Conservation (phyloP, 2,113 vertebrate genomes). For the Corythaixoides concolor region DNA sequence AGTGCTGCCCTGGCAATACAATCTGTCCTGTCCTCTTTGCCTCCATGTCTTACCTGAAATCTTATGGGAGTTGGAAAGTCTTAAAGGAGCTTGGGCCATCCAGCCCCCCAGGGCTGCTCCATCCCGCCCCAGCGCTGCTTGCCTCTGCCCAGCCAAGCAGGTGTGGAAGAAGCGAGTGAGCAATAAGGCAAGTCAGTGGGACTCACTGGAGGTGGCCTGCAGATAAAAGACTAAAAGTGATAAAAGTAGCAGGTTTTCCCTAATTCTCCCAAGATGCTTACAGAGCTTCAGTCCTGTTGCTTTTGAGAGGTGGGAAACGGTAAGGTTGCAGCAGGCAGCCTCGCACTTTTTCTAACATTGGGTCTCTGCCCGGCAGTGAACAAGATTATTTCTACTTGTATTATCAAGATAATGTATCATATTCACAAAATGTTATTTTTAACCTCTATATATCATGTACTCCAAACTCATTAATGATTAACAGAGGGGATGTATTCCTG, state of each 20-base stretch:
- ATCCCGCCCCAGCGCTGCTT: not conserved
- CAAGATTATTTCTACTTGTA: not conserved
- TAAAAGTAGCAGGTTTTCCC: not conserved
- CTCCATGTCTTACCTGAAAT: not conserved
- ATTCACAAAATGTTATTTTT: not conserved
- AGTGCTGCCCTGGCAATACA: not conserved
- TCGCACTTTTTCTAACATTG: not conserved
- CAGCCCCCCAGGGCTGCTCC: not conserved
- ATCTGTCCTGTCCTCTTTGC: not conserved
- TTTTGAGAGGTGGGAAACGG: not conserved
- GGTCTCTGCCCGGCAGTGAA: not conserved
- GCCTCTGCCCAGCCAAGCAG: not conserved
- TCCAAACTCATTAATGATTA: constrained; percentile 17
- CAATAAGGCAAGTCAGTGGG: not conserved
- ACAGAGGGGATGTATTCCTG: not conserved
- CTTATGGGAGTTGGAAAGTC: not conserved
- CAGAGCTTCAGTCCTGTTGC: accelerated
- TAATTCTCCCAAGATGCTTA: not conserved
- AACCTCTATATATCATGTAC: not conserved
- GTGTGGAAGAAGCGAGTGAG: not conserved
- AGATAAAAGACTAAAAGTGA: not conserved
- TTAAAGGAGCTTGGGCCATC: not conserved
- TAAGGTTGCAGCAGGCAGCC: not conserved
- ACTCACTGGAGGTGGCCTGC: not conserved
- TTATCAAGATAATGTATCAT: not conserved